Evolutionary conservation across 2,888 invertebrate genomes (phyloP), one percentile per base, ranked within the genome.

Genomic region (Odontothrips loti): DNA sequence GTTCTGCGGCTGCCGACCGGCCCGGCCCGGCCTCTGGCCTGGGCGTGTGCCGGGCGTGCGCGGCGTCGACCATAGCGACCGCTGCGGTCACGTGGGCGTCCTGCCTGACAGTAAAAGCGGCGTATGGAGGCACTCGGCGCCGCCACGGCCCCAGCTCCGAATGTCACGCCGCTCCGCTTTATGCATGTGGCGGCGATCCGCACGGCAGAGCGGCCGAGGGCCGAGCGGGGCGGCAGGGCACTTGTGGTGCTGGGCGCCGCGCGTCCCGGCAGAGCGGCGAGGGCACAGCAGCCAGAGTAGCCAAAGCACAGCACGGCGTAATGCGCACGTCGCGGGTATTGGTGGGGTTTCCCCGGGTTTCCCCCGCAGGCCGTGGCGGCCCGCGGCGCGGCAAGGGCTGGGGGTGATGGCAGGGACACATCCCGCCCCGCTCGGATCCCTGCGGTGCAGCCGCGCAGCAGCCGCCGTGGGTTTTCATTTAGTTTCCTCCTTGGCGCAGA

Each of bases 171-270:
- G 47, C 29, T 43, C 20, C 47, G 47, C 17, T 23, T 17, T n/a
- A 20, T 43, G 79, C n/a, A 29, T 43, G 34, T 79, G 34, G 20
- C n/a, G 29, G 29, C 12, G 34, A 51, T 51, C 17, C 51, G 63
- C 63, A 17, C n/a, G n/a, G n/a, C 17, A 17, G 63, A 9, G 63
- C 63, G n/a, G n/a, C 63, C 10, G 68, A 23, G n/a, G 3, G 68
- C n/a, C n/a, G 68, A n/a, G 68, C 23, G 68, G 68, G 68, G 68
- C 51, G 51, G 48, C 63, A n/a, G 63, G 63, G n/a, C 63, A 63
- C 10, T 68, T 11, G n/a, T 23, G 51, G 17, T 51, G 51, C 11
- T 17, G 51, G 17, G 15, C 51, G 51, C n/a, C n/a, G n/a, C n/a
- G n/a, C n/a, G n/a, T n/a, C n/a, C n/a, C n/a, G n/a, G n/a, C n/a